phyloP scores from a whole-genome alignment of 2,888 invertebrate genomes.

The Lydus trimaculatus region DNA sequence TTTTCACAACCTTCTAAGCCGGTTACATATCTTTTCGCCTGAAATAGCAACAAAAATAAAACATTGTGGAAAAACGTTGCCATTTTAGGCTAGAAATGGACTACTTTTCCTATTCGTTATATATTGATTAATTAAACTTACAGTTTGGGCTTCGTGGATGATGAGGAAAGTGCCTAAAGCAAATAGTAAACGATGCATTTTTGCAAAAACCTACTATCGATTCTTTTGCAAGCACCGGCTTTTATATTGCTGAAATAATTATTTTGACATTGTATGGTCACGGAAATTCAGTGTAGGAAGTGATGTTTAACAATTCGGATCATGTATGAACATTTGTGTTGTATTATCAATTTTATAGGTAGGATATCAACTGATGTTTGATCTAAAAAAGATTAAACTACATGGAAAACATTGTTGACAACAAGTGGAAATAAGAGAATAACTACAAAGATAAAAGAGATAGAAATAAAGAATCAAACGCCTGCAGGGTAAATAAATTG shows the following conservation, averaged over 20 bases:
- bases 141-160: no score
- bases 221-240: neutral
- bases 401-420: slow-evolving; percentile 1
- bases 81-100: no score
- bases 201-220: neutral
- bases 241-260: neutral
- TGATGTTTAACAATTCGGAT: neutral
- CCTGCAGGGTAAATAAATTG: slow-evolving; percentile 60
- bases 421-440: slow-evolving; percentile 11
- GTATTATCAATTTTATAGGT: no score
- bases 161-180: neutral
- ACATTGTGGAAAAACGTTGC: no score
- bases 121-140: no score
- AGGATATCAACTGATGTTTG: neutral
- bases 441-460: slow-evolving; percentile 32
- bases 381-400: slow-evolving; percentile 13
- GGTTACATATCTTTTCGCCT: no score
- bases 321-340: neutral
- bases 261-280: neutral
- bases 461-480: slow-evolving; percentile 47
- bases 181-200: neutral
- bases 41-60: no score
- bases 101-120: no score
- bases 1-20: no score
- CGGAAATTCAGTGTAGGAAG: neutral